A percentile compares a stretch with the other conserved stretches of the same genome.
These are phyloP conservation scores for Megalopta genalis DNA, from an alignment of 1,140 invertebrate species.

Conservation along the genomic window DNA sequence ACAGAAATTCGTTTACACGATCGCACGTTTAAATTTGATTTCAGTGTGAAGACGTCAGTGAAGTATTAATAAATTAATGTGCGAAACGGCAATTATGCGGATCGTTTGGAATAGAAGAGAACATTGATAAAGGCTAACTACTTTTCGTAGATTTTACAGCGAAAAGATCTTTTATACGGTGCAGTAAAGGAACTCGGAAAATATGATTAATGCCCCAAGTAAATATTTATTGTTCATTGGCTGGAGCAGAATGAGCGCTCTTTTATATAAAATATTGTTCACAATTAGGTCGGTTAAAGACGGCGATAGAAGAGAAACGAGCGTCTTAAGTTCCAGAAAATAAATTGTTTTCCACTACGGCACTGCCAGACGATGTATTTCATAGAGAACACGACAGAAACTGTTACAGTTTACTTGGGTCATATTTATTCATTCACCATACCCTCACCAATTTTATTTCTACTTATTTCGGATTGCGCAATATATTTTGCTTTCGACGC, in stretches of 20 bases:
- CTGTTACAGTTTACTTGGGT: neutral
- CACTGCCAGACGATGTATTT: neutral
- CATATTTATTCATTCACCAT: neutral
- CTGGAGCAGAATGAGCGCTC: neutral
- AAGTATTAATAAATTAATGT: too few species aligned
- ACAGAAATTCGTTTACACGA: too few species aligned
- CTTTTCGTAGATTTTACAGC: neutral
- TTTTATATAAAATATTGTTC: slow-evolving; percentile 7
- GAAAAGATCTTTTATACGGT: neutral
- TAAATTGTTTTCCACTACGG: slow-evolving; percentile 4
- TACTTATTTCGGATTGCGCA: neutral
- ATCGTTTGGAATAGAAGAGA: too few species aligned
- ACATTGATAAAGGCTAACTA: too few species aligned
- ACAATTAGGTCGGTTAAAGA: neutral
- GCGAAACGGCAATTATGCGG: too few species aligned
- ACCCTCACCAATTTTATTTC: neutral
- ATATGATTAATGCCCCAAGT: neutral
- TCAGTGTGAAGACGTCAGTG: too few species aligned
- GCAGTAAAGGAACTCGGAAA: neutral
- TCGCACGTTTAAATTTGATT: too few species aligned
- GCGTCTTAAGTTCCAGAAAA: slow-evolving; percentile 5
- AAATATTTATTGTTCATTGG: neutral
- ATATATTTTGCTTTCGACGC: neutral
- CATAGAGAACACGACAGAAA: neutral
- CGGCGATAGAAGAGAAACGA: neutral